Percentiles rank a stretch among this genome's conserved stretches.
Conservation (phyloP, 2,888 invertebrate species). For the Drosophila conformis region DNA sequence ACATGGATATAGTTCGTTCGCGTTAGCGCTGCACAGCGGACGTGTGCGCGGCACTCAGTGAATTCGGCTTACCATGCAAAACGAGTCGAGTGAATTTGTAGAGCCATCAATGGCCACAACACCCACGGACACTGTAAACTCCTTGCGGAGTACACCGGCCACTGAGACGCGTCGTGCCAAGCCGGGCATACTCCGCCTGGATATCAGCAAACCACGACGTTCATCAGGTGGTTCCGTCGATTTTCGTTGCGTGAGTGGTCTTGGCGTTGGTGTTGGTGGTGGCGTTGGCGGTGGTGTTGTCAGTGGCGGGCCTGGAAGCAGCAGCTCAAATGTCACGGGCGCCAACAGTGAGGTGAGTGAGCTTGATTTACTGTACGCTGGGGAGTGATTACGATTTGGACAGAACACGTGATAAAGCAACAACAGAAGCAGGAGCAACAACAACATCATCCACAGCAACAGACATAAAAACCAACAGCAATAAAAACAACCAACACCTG, state of each 20-base stretch:
- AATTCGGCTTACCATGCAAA: constrained; percentile 50
- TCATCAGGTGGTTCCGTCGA: constrained; percentile 86
- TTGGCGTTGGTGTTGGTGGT: constrained; percentile 16
- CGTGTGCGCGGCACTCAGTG: constrained; percentile 70
- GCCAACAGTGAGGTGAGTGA: constrained; percentile 76
- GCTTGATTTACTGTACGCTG: constrained; percentile 70
- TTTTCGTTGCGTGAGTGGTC: constrained; percentile 79
- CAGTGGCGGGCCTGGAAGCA: constrained; percentile 30
- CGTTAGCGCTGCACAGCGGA: constrained; percentile 82
- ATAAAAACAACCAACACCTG: constrained; percentile 44
- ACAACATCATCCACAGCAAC: constrained; percentile 6
- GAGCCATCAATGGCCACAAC: constrained; percentile 29
- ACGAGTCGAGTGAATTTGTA: constrained; percentile 41
- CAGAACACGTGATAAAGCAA: constrained; percentile 48
- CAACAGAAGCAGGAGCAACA: constrained; percentile 5
- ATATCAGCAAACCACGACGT: constrained; percentile 85
- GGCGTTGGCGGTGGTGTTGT: constrained; percentile 17
- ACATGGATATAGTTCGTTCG: constrained; percentile 78
- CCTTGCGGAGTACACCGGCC: constrained; percentile 46
- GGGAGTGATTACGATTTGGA: constrained; percentile 76
- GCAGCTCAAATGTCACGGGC: constrained; percentile 44
- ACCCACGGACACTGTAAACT: constrained; percentile 26
- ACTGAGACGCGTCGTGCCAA: constrained; percentile 74
- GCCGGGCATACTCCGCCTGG: constrained; percentile 85
- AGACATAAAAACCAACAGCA: constrained; percentile 38